phyloP scores from a whole-genome alignment of 2,888 invertebrate species.

The Phaedon cochleariae region DNA sequence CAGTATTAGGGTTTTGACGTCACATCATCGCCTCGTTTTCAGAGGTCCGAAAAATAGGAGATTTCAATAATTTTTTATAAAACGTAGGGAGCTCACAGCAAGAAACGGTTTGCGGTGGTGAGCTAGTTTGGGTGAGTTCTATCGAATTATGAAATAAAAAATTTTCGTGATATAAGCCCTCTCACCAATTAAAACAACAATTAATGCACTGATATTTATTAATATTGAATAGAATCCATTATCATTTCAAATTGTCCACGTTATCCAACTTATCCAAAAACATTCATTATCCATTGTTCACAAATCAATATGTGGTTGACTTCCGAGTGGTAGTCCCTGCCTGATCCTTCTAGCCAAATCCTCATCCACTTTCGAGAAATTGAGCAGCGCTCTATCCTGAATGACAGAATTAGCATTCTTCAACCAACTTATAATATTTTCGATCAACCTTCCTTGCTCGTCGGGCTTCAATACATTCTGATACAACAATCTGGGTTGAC shows the following conservation, averaged over 20 bases:
- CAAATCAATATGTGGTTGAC: conserved; percentile 44
- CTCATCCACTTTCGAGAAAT: conserved; percentile 81
- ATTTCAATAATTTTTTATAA: too few species aligned
- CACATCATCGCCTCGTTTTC: too few species aligned
- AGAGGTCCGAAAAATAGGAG: too few species aligned
- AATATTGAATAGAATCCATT: neutral
- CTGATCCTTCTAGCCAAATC: conserved; percentile 80
- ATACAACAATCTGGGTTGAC: conserved; percentile 72
- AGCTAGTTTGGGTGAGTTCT: too few species aligned
- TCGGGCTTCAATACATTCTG: conserved; percentile 72
- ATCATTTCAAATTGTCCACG: neutral
- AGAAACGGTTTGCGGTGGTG: too few species aligned
- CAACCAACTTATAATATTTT: conserved; percentile 83
- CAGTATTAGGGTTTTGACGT: too few species aligned
- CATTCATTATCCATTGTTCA: conserved; percentile 27
- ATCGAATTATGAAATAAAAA: too few species aligned
- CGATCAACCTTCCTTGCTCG: conserved; percentile 74
- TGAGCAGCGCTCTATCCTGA: conserved; percentile 83
- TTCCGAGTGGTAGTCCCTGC: conserved; percentile 55
- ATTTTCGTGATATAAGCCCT: too few species aligned
- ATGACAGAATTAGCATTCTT: conserved; percentile 83
- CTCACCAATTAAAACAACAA: too few species aligned
- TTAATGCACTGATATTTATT: too few species aligned
- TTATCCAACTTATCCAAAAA: neutral
- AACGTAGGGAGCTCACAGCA: too few species aligned